Base-by-base conservation (phyloP, 1,140 invertebrate species). In the Conopomorpha cramerella region DNA sequence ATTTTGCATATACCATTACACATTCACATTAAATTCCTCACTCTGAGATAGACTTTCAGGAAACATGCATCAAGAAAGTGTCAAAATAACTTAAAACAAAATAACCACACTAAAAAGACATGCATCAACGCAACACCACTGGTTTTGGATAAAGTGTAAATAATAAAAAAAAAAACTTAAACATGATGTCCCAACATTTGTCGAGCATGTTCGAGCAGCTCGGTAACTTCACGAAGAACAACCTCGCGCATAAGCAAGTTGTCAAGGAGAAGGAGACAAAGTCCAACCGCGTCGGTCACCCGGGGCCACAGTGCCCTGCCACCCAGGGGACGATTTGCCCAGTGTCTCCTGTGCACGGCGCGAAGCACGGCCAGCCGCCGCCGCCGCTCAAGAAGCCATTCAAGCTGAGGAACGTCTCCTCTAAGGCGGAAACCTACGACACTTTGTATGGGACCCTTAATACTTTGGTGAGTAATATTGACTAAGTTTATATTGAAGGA, bases 171-270 rank as follows among this genome's bases (percentile, higher is more conserved):
- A n/a, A n/a, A n/a, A n/a, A n/a, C n/a, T n/a, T 16, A 46, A 72
- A 68, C 38, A 76, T 77, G 73, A 79, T 79, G 77, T 66, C 74
- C 33, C 77, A 79, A 47, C 74, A 78, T 27, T 34, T 79, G 37
- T 66, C 68, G 34, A 78, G 55, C 36, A 76, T 79, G 61, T 78
- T 79, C 55, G 77, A 79, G 46, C 72, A 78, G 39, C 57, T 79
- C 35, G 77, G 77, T 4, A 79, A 79, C 51, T 79, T 78, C 41
- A 79, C 77, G 2, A 79, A 79, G 57, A 79, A 77, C 48, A 79
- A 78, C 36, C 37, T 79, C 44, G 63, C 64, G 3, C 59, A 67
- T 26, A 74, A 70, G 38, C 76, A 76, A 39, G 30, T 57, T 19
- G 45, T 53, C 43, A 71, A 66, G 40, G 70, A 71, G 37, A 73